A percentile compares a stretch with the other conserved stretches of the same genome.
phyloP scores from a whole-genome alignment of 1,140 invertebrate genomes.

The Sitophilus oryzae region DNA sequence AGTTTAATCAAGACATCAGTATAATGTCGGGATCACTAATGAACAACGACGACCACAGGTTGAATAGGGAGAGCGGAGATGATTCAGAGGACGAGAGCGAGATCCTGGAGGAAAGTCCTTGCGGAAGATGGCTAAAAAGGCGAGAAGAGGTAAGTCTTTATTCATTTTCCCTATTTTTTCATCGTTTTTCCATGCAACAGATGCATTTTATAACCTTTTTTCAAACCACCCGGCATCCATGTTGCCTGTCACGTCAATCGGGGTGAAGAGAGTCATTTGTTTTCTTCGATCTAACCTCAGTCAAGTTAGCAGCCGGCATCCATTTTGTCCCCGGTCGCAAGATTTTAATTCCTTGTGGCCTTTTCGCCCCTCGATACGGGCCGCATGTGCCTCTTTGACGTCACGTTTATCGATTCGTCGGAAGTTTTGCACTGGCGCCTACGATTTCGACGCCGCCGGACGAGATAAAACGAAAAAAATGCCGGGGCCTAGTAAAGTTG shows the following conservation, averaged over 20 bases:
- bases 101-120: conserved; percentile 96
- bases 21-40: conserved; percentile 68
- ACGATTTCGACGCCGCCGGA: too few species aligned
- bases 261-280: too few species aligned
- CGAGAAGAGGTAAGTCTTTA: conserved; percentile 81
- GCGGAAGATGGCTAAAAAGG: conserved; percentile 96
- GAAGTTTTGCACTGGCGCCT: not conserved
- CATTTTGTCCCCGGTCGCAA: too few species aligned
- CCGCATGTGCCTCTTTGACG: conserved; percentile 23
- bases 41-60: conserved; percentile 73
- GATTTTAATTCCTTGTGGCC: not conserved
- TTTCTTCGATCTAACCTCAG: too few species aligned
- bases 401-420: conserved; percentile 22
- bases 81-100: conserved; percentile 94
- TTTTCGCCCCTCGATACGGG: too few species aligned
- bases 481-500: too few species aligned
- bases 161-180: too few species aligned
- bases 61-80: conserved; percentile 80
- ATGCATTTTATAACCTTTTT: too few species aligned
- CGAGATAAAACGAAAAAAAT: too few species aligned
- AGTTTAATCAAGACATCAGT: conserved; percentile 31
- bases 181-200: too few species aligned
- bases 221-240: conserved; percentile 33
- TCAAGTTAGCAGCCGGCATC: too few species aligned
- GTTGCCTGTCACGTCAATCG: conserved; percentile 28